Conservation (phyloP, 2,888 invertebrate genomes). For the Ramazzottius varieornatus region DNA sequence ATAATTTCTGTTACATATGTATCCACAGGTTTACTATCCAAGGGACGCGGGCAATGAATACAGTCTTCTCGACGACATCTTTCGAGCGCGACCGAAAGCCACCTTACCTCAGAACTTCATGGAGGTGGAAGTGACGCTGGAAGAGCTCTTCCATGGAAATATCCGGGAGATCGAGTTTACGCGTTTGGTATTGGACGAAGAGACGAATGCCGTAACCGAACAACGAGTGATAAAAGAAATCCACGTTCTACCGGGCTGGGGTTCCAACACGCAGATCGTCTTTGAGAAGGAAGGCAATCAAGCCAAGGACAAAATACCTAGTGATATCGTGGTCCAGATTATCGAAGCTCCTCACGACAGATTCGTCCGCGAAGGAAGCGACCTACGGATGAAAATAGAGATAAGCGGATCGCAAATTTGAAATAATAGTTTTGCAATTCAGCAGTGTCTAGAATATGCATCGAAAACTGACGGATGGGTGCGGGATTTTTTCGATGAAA, state of each 20-base stretch:
- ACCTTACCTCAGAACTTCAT: not conserved
- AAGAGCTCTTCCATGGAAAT: not conserved
- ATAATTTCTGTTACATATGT: no score
- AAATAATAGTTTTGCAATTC: no score
- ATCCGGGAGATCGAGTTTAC: not conserved
- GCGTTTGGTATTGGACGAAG: not conserved
- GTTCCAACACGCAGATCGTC: not conserved
- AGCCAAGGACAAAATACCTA: not conserved
- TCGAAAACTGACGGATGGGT: no score
- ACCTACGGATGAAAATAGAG: slow-evolving; percentile 1
- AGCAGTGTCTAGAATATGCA: no score
- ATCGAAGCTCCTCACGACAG: not conserved
- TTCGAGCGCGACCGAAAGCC: not conserved
- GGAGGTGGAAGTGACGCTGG: not conserved
- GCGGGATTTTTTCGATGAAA: no score
- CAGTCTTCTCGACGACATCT: not conserved
- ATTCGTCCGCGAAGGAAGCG: not conserved
- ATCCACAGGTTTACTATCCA: not conserved
- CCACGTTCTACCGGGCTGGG: not conserved
- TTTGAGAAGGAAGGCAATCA: not conserved
- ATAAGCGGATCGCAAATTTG: no score
- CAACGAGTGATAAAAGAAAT: not conserved
- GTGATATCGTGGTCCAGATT: not conserved
- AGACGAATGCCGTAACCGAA: not conserved
- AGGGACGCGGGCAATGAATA: not conserved